Base-by-base conservation (phyloP, 2,113 vertebrate species). In the Chaetodon auriga region DNA sequence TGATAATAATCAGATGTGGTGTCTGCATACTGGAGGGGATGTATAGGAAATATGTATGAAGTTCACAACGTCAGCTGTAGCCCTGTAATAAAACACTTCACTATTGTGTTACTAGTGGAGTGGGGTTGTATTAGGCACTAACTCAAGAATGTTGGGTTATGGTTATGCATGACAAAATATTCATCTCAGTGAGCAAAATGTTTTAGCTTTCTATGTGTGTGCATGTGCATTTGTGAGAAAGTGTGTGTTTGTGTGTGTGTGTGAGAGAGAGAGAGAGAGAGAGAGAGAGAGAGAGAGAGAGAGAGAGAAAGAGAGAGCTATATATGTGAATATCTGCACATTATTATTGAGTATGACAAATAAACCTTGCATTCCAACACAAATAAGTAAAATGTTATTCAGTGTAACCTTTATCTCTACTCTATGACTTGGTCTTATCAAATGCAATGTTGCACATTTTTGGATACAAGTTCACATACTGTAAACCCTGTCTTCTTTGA, bases 401-500 rank as follows among this genome's bases (percentile, higher is more conserved):
- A 53, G 12, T 19, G 51, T 68, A 46, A 55, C 21, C 46, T 55
- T 35, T 41, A 53, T 41, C 54, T 51, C 54, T 21, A 18, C 61
- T 73, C 57, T 58, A 15, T n/a, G 45, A 55, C 19, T 77, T 57
- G 19, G 57, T 69, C 46, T 70, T 75, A 77, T 58, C 13, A 36
- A 73, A 61, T 68, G 58, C 77, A 75, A 49, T 51, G 53, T 78
- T 86, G 72, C 83, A 86, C 75, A 83, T 13, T 60, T 80, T 85
- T 82, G n/a, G 86, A 60, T 73, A 53, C 21, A 79, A 18, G n/a
- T 63, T 23, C 15, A 66, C 49, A 68, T 43, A 73, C 41, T 46
- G 23, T 21, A 35, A 21, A 53, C 16, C 48, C 16, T 49, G 30
- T 66, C 7, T 25, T 23, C 23, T 69, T n/a, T 80, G 15, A 55